Evolutionary conservation across 2,113 vertebrate genomes (phyloP), one percentile per base, ranked within the genome.

Genomic region (Spheniscus mendiculus): DNA sequence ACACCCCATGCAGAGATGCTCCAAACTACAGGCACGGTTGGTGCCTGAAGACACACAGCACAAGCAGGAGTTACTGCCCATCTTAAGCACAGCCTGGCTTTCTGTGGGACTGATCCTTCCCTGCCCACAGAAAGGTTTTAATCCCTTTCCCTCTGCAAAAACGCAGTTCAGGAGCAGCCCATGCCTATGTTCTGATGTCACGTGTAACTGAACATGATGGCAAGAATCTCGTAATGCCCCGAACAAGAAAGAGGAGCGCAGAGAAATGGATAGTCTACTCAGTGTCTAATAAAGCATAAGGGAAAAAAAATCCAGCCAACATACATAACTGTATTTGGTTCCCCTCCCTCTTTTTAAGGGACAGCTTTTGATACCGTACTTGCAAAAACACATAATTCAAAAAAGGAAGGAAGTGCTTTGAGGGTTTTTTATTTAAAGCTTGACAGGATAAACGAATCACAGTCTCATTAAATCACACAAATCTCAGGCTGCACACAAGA

Each of bases 401-500:
- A 94, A 95, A 93, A 95, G 95, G 87, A 97, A 95, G 95, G 96
- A 97, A 97, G 91, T 96, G 91, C 90, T 97, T 90, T 96, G 56
- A 96, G 91, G 92, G 53, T 56, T 81, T 93, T 96, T 96, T 96
- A 95, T 96, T 97, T 97, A 97, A 96, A 96, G 94, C 93, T 96
- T 94, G 90, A 97, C 90, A 97, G 96, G 94, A 97, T 95, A 97
- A 98, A 97, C 81, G 90, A 97, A 96, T 96, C 96, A 92, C 76
- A 84, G 91, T 92, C 91, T 96, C 96, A 96, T 90, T 95, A 95
- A 97, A 96, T 97, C 93, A 93, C 93, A 95, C 96, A 91, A 94
- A 87, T 95, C 94, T 97, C 79, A 90, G 90, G 40, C 90, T 93
- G 82, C 79, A 93, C 73, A 79, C 78, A 88, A 77, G 66, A 63